Percentiles rank a stretch among this genome's conserved stretches.
Conservation (phyloP, 2,888 invertebrate genomes). For the Leptothorax acervorum region DNA sequence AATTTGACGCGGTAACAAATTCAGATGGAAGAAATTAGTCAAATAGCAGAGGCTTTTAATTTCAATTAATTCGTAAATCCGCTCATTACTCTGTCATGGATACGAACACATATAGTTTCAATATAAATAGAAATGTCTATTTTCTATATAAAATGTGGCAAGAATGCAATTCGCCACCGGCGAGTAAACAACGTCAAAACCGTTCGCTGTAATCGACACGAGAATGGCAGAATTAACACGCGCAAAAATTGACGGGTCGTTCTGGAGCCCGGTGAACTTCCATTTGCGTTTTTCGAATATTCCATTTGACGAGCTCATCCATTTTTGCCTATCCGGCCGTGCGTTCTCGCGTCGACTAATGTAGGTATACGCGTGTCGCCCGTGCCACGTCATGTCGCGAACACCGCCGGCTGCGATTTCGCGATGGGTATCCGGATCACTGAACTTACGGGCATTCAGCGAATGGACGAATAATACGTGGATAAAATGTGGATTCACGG, state of each 20-base stretch:
- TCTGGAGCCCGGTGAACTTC: constrained; percentile 19
- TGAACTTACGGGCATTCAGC: constrained; percentile 69
- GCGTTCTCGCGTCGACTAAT: constrained; percentile 48
- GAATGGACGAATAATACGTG: constrained; percentile 66
- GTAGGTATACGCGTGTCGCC: constrained; percentile 40
- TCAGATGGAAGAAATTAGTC: constrained; percentile 11
- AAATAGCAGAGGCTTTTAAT: not conserved
- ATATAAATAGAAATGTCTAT: constrained; percentile 12
- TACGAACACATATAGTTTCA: no score
- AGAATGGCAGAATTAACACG: constrained; percentile 53
- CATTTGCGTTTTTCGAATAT: constrained; percentile 43
- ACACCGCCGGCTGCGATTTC: constrained; percentile 64
- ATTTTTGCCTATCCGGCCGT: constrained; percentile 43
- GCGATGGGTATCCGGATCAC: constrained; percentile 75
- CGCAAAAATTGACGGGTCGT: constrained; percentile 44
- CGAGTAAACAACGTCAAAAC: constrained; percentile 48
- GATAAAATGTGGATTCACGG: constrained; percentile 67
- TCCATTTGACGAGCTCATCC: constrained; percentile 53
- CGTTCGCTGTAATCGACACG: constrained; percentile 50
- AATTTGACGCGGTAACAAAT: not conserved
- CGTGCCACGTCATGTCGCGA: constrained; percentile 56
- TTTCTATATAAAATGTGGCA: constrained; percentile 19
- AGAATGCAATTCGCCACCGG: constrained; percentile 40
- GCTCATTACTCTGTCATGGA: not conserved
- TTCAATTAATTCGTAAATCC: not conserved